phyloP scores from a whole-genome alignment of 2,113 vertebrate species.

The Monopterus albus region DNA sequence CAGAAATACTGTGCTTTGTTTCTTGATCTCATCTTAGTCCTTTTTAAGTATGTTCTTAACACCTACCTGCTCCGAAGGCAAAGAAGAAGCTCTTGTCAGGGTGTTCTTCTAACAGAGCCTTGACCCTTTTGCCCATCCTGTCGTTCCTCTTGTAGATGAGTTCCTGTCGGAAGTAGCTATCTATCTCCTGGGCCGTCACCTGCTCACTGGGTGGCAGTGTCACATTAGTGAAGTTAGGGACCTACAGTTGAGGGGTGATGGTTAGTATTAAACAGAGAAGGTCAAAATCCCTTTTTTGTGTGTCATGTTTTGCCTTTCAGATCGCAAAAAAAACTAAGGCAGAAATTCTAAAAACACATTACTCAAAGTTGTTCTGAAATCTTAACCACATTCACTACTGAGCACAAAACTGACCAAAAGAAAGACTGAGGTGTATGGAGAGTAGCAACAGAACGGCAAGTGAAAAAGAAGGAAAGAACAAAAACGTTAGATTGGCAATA shows the following conservation, averaged over 20 bases:
- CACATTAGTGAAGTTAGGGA: conserved; percentile 89
- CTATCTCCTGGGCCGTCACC: conserved; percentile 89
- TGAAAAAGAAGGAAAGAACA: background rate
- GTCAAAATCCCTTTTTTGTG: too few relatives aligned
- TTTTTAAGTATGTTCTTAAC: background rate
- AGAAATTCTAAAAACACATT: too few relatives aligned
- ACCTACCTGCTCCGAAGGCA: conserved; percentile 91
- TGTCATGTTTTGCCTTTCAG: too few relatives aligned
- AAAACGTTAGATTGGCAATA: conserved; percentile 4
- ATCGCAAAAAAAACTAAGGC: too few relatives aligned
- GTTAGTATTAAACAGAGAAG: background rate
- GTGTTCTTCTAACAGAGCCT: conserved; percentile 85
- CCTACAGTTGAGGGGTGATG: conserved; percentile 70
- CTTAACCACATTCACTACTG: background rate
- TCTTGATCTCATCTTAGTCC: background rate
- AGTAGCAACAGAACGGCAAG: background rate
- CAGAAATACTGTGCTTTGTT: background rate
- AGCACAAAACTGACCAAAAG: too few relatives aligned
- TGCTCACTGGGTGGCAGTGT: conserved; percentile 85
- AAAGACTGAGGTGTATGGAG: background rate
- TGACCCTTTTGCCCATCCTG: conserved; percentile 87
- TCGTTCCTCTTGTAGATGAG: conserved; percentile 91
- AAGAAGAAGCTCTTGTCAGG: conserved; percentile 92
- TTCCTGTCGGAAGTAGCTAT: conserved; percentile 89
- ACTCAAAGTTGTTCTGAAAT: too few relatives aligned